Conservation (phyloP, 1,140 invertebrate species). For the Paralvinella palmiformis region DNA sequence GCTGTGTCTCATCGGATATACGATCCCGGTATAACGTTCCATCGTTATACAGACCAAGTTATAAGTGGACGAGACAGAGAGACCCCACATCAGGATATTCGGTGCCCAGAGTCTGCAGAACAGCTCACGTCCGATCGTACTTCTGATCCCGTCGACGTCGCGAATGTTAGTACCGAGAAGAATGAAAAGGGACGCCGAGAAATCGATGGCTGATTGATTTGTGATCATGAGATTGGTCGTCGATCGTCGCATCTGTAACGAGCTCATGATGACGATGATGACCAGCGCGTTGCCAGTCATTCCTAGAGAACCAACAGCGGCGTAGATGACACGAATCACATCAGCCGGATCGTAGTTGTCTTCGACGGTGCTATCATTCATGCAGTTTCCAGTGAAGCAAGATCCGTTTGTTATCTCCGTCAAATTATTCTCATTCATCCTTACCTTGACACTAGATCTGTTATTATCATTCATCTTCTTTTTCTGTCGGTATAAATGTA, state of each 20-base stretch:
- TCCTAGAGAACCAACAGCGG: too few relatives aligned
- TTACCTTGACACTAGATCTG: too few relatives aligned
- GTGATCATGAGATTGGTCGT: neutral
- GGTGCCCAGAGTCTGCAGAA: constrained; percentile 9
- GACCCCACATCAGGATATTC: constrained; percentile 2
- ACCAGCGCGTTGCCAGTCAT: neutral
- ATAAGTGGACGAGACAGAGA: constrained; percentile 4
- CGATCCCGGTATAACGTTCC: too few relatives aligned
- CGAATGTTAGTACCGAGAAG: neutral
- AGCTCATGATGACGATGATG: neutral
- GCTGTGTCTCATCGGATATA: too few relatives aligned
- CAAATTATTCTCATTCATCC: too few relatives aligned
- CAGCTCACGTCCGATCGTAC: neutral
- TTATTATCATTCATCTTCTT: too few relatives aligned
- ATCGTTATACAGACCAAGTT: neutral
- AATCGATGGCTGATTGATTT: constrained; percentile 2
- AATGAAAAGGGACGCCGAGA: constrained; percentile 2
- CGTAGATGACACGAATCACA: too few relatives aligned
- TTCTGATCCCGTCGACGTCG: neutral
- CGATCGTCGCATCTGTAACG: neutral
- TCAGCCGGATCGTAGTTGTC: too few relatives aligned
- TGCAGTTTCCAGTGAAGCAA: too few relatives aligned
- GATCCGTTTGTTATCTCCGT: too few relatives aligned
- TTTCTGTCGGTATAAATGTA: too few relatives aligned
- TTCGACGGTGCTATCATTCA: too few relatives aligned